A percentile compares a stretch with the other conserved stretches of the same genome.
Evolutionary conservation across 2,888 invertebrate genomes (phyloP).

Genomic region (Heliconius charithonia): DNA sequence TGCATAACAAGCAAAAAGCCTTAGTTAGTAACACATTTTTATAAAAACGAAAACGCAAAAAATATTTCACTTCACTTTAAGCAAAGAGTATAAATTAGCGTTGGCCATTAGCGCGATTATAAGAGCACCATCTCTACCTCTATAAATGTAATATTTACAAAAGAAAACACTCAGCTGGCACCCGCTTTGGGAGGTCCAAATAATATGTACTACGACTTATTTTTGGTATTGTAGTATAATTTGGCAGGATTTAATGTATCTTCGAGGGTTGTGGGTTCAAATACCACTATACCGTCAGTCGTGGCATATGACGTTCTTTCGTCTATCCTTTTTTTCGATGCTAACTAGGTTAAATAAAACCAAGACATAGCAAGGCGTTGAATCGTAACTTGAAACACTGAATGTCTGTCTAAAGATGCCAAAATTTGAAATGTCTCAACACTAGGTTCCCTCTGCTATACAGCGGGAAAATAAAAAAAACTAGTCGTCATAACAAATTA

Average conservation of each 20-base stretch:
- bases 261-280: background rate
- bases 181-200: background rate
- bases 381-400: too few relatives aligned
- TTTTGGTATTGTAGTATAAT: background rate
- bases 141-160: constrained; percentile 44
- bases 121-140: constrained; percentile 38
- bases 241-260: background rate
- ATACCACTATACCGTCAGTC: background rate
- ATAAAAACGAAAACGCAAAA: background rate
- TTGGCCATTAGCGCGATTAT: constrained; percentile 38
- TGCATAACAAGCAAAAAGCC: background rate
- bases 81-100: constrained; percentile 32
- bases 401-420: too few relatives aligned
- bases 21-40: background rate
- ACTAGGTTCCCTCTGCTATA: too few relatives aligned
- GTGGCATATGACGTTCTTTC: too few relatives aligned
- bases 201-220: background rate
- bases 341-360: too few relatives aligned
- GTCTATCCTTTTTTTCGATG: too few relatives aligned
- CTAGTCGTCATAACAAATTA: background rate
- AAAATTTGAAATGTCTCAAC: too few relatives aligned
- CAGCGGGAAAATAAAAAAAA: background rate
- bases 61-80: background rate
- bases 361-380: too few relatives aligned
- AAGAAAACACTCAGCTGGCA: constrained; percentile 37